phyloP scores from a whole-genome alignment of 2,888 invertebrate genomes.

The Parthenolecanium corni region DNA sequence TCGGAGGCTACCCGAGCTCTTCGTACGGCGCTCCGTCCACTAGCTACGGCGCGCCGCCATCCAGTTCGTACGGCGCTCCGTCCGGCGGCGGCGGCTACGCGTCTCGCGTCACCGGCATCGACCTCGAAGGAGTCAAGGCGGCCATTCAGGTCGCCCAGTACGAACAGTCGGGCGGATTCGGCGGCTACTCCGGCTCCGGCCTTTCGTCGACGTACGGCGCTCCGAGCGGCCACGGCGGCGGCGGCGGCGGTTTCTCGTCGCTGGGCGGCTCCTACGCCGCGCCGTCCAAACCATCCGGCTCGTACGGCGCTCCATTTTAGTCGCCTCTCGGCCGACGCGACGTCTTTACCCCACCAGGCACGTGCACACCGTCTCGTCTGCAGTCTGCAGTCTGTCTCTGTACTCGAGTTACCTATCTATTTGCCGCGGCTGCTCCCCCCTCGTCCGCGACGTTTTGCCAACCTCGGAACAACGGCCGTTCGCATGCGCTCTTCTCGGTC shows the following conservation, averaged over 20 bases:
- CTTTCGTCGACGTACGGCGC: conserved; percentile 46
- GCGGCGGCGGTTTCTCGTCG: conserved; percentile 51
- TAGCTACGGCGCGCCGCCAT: conserved; percentile 36
- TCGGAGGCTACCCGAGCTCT: conserved; percentile 35
- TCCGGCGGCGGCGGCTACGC: conserved; percentile 43
- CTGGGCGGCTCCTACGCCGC: conserved; percentile 43
- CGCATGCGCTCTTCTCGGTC: too few species aligned
- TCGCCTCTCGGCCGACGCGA: too few species aligned
- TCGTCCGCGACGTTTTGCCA: too few species aligned
- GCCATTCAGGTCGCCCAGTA: conserved; percentile 80
- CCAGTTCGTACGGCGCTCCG: conserved; percentile 40
- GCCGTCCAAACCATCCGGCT: conserved; percentile 52
- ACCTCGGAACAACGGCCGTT: too few species aligned
- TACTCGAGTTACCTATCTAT: too few species aligned
- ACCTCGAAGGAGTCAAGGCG: conserved; percentile 73
- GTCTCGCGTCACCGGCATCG: conserved; percentile 65
- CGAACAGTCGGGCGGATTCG: conserved; percentile 51
- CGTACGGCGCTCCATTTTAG: conserved; percentile 53
- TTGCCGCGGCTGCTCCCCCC: too few species aligned
- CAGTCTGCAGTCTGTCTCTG: too few species aligned
- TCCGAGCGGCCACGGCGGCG: conserved; percentile 53
- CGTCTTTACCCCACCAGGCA: too few species aligned
- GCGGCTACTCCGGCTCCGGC: conserved; percentile 38
- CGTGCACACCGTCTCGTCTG: too few species aligned
- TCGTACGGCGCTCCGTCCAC: conserved; percentile 34